These are phyloP conservation scores for Engraulis encrasicolus DNA, from an alignment of 2,113 vertebrate species.

Conservation along the genomic window DNA sequence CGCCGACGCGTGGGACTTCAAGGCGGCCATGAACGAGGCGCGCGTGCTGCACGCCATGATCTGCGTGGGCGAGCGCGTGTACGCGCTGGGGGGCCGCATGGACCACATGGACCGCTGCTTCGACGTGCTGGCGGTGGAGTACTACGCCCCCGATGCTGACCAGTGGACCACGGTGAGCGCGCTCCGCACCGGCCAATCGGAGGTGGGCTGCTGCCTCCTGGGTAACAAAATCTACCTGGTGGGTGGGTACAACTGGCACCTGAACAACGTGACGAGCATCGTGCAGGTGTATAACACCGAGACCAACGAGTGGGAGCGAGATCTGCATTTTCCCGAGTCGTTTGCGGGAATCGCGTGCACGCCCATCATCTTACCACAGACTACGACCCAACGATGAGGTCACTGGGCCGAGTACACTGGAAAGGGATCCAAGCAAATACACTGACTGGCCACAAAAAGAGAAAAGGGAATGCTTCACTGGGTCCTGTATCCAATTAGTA, in stretches of 20 bases:
- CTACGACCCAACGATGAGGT: slow-evolving; percentile 72
- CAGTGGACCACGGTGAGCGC: slow-evolving; percentile 94
- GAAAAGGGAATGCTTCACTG: too few relatives aligned
- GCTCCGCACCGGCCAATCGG: slow-evolving; percentile 93
- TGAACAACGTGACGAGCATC: slow-evolving; percentile 96
- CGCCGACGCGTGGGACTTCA: slow-evolving; percentile 88
- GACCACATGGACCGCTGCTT: slow-evolving; percentile 97
- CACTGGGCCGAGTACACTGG: neutral
- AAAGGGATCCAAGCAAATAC: neutral
- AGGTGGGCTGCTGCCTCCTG: slow-evolving; percentile 90
- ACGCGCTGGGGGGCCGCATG: slow-evolving; percentile 92
- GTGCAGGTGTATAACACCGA: slow-evolving; percentile 97
- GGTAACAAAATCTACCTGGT: slow-evolving; percentile 90
- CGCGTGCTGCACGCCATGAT: slow-evolving; percentile 94
- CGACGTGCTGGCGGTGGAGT: slow-evolving; percentile 90
- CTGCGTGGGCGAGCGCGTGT: slow-evolving; percentile 75
- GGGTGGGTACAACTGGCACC: slow-evolving; percentile 96
- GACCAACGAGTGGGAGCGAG: slow-evolving; percentile 94
- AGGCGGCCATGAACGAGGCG: slow-evolving; percentile 91
- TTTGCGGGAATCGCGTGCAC: slow-evolving; percentile 91
- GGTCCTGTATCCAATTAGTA: too few relatives aligned
- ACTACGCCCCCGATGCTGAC: slow-evolving; percentile 87
- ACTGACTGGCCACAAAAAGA: neutral
- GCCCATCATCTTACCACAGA: slow-evolving; percentile 85
- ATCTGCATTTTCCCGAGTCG: slow-evolving; percentile 95